Evolutionary conservation across 2,888 invertebrate genomes (phyloP), one percentile per base, ranked within the genome.

Genomic region (Bedellia somnulentella): DNA sequence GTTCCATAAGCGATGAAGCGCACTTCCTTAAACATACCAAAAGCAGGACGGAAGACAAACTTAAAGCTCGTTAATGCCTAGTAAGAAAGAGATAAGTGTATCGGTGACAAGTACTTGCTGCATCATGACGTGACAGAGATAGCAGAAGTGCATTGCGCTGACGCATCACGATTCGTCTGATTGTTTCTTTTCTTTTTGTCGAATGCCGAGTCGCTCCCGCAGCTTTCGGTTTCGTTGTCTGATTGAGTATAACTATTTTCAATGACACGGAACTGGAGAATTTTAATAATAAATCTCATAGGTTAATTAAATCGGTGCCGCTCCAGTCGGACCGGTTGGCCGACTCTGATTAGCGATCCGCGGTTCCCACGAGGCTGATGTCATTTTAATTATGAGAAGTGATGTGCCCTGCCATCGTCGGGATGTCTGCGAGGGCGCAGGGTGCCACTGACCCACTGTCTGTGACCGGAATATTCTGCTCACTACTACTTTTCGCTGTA

Each of bases 341-440:
- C 49, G 38, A 56, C 49, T 57, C 56, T 18, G 23, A 33, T 33
- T 29, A 24, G 62, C 54, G 57, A 62, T 63, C 66, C 59, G 55
- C 51, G 44, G 61, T 71, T 73, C 71, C 67, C 71, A 71, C 71
- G 70, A 60, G 55, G 60, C 67, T 71, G 64, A 70, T 68, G 67
- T 70, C 67, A 62, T 63, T 64, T 67, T 63, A 61, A 67, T 68
- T 63, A 64, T 63, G 58, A 61, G 56, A 55, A 56, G 24, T 10
- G 24, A 10, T 24, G 24, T 24, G n/a, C 50, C 49, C 50, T 57
- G 12, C 57, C 53, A 49, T 44, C 46, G 46, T 43, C 44, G 49
- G 49, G 53, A 52, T 54, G 52, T 44, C 53, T 48, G 46, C 40
- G 44, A 43, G n/a, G 45, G 40, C 52, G 50, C 44, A 43, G 37